Evolutionary conservation across 2,888 invertebrate species (phyloP).

Genomic region (Caenorhabditis becei): DNA sequence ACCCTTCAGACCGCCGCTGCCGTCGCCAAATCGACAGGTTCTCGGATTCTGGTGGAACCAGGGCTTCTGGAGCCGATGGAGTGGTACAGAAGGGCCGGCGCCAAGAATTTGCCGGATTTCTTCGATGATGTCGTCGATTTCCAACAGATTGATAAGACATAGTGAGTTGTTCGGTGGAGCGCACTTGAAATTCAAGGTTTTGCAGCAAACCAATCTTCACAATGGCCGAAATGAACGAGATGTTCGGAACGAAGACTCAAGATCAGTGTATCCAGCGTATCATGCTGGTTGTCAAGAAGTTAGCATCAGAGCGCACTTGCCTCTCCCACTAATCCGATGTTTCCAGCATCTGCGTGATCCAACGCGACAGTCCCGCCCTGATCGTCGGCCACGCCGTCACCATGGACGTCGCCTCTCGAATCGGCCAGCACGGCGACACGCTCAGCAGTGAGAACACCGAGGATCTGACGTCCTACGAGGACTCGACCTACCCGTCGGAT

Average conservation of each 20-base stretch:
- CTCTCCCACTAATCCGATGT: too few species aligned
- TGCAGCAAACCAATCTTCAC: conserved; percentile 59
- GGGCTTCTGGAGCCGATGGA: conserved; percentile 66
- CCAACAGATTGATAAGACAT: conserved; percentile 38
- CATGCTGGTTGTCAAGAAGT: conserved; percentile 51
- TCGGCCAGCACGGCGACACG: conserved; percentile 46
- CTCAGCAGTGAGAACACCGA: conserved; percentile 28
- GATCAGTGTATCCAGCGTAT: conserved; percentile 56
- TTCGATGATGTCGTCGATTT: conserved; percentile 25
- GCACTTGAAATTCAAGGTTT: not conserved
- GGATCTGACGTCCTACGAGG: conserved; percentile 58
- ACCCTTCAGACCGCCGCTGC: conserved; percentile 65
- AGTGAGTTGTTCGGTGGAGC: conserved; percentile 20
- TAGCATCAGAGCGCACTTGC: too few species aligned
- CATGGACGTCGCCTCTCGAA: conserved; percentile 44
- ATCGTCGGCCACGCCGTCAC: conserved; percentile 61
- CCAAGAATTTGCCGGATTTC: conserved; percentile 51
- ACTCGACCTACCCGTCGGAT: conserved; percentile 24
- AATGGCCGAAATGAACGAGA: conserved; percentile 38
- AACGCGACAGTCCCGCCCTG: conserved; percentile 35
- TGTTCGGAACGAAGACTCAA: conserved; percentile 42
- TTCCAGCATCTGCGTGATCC: conserved; percentile 51
- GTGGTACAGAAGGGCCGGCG: conserved; percentile 56
- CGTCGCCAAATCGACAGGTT: conserved; percentile 48
- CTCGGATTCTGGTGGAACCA: conserved; percentile 60